Percentiles rank a stretch among this genome's conserved stretches.
These are phyloP conservation scores for Cervus canadensis DNA, from an alignment of 2,113 vertebrate species.

Conservation along the genomic window DNA sequence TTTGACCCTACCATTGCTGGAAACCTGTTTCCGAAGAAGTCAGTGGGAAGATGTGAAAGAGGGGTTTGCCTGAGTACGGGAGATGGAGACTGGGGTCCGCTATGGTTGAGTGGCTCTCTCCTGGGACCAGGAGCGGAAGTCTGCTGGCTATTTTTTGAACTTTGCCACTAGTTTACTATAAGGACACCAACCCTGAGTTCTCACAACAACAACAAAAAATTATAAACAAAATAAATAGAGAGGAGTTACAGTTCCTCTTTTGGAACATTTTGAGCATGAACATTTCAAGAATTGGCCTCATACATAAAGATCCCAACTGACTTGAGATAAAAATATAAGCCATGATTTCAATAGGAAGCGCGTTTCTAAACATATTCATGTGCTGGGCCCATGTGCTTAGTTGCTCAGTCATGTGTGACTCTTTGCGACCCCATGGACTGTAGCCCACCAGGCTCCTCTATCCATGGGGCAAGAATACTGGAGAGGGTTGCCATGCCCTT, in stretches of 20 bases:
- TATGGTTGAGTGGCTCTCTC: background rate
- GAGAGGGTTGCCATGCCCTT: background rate
- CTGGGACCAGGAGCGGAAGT: background rate
- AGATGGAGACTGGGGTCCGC: background rate
- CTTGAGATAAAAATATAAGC: background rate
- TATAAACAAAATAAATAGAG: background rate
- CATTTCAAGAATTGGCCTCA: background rate
- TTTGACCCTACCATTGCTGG: constrained; percentile 76
- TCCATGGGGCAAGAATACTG: background rate
- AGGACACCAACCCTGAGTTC: background rate
- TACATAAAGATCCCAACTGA: background rate
- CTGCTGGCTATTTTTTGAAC: background rate
- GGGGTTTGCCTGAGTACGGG: background rate
- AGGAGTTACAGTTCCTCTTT: background rate
- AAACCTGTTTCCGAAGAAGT: constrained; percentile 73
- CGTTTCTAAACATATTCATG: background rate
- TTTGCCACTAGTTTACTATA: background rate
- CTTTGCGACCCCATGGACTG: background rate
- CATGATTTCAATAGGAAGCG: background rate
- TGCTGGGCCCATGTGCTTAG: background rate
- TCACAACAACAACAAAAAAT: background rate
- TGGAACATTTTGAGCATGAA: background rate
- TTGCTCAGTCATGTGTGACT: background rate
- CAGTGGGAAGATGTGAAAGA: constrained; percentile 51
- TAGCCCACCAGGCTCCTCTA: background rate